Base-by-base conservation (phyloP, 1,140 invertebrate genomes). In the Gryon sp. region DNA sequence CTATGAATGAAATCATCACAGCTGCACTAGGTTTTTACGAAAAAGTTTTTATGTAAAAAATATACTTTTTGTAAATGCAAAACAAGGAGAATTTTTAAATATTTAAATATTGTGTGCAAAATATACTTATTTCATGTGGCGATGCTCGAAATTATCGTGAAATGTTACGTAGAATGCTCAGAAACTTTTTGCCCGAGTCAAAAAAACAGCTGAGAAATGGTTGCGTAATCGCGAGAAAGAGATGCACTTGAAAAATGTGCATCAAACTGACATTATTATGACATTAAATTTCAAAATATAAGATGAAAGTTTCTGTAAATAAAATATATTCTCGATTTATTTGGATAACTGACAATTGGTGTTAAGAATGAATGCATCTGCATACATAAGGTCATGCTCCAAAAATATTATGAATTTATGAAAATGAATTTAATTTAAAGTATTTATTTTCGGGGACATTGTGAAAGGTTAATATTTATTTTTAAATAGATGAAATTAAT, bases 101-200 rank as follows among this genome's bases (percentile, higher is more conserved):
- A n/a, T n/a, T n/a, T n/a, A n/a, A n/a, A 32, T 46, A 55, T 24
- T 55, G 14, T 12, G 9, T 26, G 5, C 40, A 34, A 66, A 36
- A 38, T n/a, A n/a, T n/a, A n/a, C n/a, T 38, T 55, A 45, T 26
- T 65, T 65, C 24, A 9, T 38, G 2, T 46, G 6, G 6, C 1
- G 4, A 9, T 53, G 19, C 14, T 24, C 3, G 20, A 32, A 66
- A 66, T 66, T 66, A 66, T 66, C 62, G 38, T 66, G 34, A 65
- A 53, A 43, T 53, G 53, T 53, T 53, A 45, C 24, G 14, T 15
- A 8, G 16, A 57, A 57, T 57, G 48, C 52, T 11, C 8, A 16
- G 26, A 22, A 32, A 15, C 24, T 36, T 52, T 65, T 52, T 62
- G 12, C 7, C 11, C 1, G 11, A 36, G 14, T 36, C 14, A 16